phyloP scores from a whole-genome alignment of 2,888 invertebrate species.

The Erpobdella octoculata region DNA sequence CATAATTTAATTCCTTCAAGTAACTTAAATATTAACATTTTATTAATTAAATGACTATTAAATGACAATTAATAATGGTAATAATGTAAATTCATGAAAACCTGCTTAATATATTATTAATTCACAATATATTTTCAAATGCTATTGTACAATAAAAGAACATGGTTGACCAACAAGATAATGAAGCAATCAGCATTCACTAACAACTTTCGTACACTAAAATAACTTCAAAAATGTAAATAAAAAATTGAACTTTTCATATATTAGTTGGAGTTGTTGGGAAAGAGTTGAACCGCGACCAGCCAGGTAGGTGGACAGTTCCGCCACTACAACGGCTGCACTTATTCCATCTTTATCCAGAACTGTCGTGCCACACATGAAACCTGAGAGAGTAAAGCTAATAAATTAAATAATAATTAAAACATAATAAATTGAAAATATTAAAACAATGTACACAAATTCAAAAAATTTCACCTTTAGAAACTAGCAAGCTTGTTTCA shows the following conservation, averaged over 20 bases:
- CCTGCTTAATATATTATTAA: background rate
- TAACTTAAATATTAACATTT: too few species aligned
- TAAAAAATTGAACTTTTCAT: conserved; percentile 52
- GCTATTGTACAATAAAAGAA: too few species aligned
- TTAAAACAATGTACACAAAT: background rate
- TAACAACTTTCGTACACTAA: too few species aligned
- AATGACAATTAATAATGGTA: too few species aligned
- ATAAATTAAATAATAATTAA: background rate
- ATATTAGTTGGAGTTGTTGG: conserved; percentile 65
- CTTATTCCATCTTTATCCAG: conserved; percentile 93
- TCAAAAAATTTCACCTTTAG: too few species aligned
- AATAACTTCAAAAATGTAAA: background rate
- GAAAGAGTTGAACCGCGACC: conserved; percentile 53
- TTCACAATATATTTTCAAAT: background rate
- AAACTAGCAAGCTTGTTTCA: too few species aligned
- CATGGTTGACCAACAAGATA: too few species aligned
- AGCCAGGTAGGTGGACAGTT: conserved; percentile 65
- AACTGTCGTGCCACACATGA: conserved; percentile 81
- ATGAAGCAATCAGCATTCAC: too few species aligned
- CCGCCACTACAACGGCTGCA: conserved; percentile 72
- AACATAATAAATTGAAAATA: background rate
- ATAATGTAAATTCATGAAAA: too few species aligned
- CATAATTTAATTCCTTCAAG: too few species aligned
- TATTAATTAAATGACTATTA: too few species aligned
- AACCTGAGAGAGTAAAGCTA: conserved; percentile 55